Evolutionary conservation across 1,140 invertebrate genomes (phyloP), one percentile per base, ranked within the genome.

Genomic region (Cryptotermes secundus): DNA sequence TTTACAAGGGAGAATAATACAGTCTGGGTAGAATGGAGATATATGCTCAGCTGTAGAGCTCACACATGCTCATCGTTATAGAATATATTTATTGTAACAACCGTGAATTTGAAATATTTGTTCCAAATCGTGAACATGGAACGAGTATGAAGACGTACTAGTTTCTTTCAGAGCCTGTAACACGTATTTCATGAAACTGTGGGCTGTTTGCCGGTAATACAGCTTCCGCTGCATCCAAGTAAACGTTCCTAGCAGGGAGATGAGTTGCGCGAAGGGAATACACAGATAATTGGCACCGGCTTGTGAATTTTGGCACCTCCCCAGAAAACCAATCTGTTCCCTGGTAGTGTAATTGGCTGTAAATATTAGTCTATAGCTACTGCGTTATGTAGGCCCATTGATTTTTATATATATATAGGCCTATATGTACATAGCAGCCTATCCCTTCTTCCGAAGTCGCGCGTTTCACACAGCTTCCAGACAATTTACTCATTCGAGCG

Each of bases 251-350:
- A 3, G 45, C 59, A 31, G 14, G 26, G 26, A 72, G 59, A 72
- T 31, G 59, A 3, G 26, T 72, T 1, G 59, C 26, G 31, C n/a
- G 59, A 31, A 4, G 34, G 22, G 80, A 35, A 35, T n/a, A n/a
- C 34, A 45, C n/a, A 38, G 22, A 36, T 81, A 81, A 81, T 45
- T 45, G 80, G 80, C 80, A 81, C 80, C 42, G 80, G 80, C 35
- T 38, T 81, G 80, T 81, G 80, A 81, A 81, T 81, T 81, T 81
- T 81, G 80, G 80, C 80, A 81, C 80, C 80, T 81, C 80, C 80
- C 80, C 80, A 81, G 34, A 81, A 81, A 38, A 36, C 80, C 35
- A 81, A 45, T 81, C 35, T 72, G 59, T 72, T 72, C 59, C 4
- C 59, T 31, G 26, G 59, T 81, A n/a, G 80, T 81, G 80, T 81